Evolutionary conservation across 92 coral and sea anemone genomes (phyloP).

Genomic region (Umimayanthus chanpuru): DNA sequence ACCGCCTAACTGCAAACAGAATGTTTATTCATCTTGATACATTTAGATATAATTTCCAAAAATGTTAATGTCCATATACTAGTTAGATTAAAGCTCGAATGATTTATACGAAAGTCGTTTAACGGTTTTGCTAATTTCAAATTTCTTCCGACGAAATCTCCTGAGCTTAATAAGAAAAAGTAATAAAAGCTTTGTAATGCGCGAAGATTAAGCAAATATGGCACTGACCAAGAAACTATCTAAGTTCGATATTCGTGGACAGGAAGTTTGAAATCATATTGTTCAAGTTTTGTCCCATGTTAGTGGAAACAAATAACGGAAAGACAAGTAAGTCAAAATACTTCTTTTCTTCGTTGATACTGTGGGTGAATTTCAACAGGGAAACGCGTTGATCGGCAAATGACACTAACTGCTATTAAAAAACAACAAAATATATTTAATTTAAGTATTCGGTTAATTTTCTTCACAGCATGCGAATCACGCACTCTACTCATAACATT

Average conservation of each 20-base stretch:
- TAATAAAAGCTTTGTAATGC: not conserved
- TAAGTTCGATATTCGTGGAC: not conserved
- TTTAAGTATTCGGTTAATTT: not conserved
- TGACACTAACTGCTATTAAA: not conserved
- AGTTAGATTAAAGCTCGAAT: not conserved
- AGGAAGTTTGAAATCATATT: not conserved
- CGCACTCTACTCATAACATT: not conserved
- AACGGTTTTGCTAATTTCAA: not conserved
- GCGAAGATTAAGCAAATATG: not conserved
- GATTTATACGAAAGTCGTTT: not conserved
- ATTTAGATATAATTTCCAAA: not conserved
- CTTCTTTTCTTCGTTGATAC: not conserved
- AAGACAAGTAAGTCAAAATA: not conserved
- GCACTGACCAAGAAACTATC: too few relatives aligned
- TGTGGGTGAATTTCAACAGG: not conserved
- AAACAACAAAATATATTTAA: not conserved
- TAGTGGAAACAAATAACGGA: not conserved
- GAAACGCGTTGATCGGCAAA: not conserved
- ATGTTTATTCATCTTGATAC: slow-evolving; percentile 26
- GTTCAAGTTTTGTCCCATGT: not conserved
- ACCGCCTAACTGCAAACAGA: slow-evolving; percentile 26
- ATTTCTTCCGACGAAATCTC: not conserved
- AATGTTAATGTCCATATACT: not conserved
- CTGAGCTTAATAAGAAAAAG: not conserved
- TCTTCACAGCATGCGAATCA: not conserved